Percentiles rank a stretch among this genome's conserved stretches.
phyloP scores from a whole-genome alignment of 2,113 vertebrate genomes.

The Chloroceryle aenea region DNA sequence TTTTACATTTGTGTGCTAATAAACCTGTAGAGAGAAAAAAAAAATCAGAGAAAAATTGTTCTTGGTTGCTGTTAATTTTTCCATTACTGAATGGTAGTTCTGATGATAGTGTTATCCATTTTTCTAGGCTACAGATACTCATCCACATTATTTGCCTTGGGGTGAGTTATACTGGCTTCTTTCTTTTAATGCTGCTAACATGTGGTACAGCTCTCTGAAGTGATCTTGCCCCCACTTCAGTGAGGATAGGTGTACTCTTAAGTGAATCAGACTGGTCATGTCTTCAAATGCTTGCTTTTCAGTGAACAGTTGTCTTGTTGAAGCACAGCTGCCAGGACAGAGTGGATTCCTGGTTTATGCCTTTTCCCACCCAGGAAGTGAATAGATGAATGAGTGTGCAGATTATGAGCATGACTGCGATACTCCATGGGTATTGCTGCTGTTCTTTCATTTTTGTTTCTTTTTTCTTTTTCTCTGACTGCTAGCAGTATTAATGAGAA shows the following conservation, averaged over 20 bases:
- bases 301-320: rapidly evolving
- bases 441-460: neutral
- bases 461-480: neutral
- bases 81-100: neutral
- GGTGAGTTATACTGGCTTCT: neutral
- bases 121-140: neutral
- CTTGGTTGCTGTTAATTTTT: neutral
- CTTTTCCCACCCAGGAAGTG: neutral
- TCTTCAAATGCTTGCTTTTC: neutral
- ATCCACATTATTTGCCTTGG: neutral
- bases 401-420: neutral
- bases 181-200: neutral
- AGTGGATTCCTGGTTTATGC: neutral
- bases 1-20: neutral
- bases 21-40: neutral
- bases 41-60: neutral
- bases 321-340: neutral
- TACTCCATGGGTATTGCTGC: neutral
- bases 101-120: neutral
- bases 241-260: neutral
- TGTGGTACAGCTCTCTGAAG: rapidly evolving
- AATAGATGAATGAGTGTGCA: neutral
- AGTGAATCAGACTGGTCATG: neutral
- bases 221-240: neutral
- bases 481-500: neutral